Evolutionary conservation across 2,113 vertebrate species (phyloP), one percentile per base, ranked within the genome.

Genomic region (Ophthalmolycus amberensis): DNA sequence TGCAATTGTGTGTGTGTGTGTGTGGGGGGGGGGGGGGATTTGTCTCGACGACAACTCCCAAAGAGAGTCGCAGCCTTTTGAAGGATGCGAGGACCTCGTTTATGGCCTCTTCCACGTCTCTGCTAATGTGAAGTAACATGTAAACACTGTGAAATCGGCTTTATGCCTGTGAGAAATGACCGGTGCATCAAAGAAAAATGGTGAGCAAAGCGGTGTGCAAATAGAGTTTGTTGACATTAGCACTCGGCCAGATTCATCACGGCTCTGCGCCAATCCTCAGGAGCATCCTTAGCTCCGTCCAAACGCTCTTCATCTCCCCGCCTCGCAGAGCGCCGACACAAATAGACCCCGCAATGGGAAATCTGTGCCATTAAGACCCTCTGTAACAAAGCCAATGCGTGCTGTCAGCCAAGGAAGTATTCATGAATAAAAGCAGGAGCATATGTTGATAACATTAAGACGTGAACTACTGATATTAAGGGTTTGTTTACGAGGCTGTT

Each of bases 251-350:
- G 75, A 82, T 89, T 84, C 71, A 89, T 88, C 75, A 82, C 63
- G 34, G 58, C 84, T 62, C 84, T 5, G 66, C 79, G 71, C 77
- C 85, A 90, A 89, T 92, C 81, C 89, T 91, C 85, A 68, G 79
- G 88, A 91, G 89, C 82, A 82, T 88, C 86, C 58, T 91, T 69
- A 63, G 37, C 82, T 64, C 70, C 71, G 29, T 71, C 73, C 83
- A 76, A 85, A 85, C 0, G 9, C 77, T 80, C 77, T 85, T 85
- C 75, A 81, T 90, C 88, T 85, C 46, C 70, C 64, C 34, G 75
- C 68, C 59, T 83, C 44, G 27, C 66, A 1, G 62, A 66, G 68
- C 40, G 79, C 84, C 64, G 79, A 83, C 84, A 82, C 79, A 86
- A 89, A 88, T 81, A 75, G 80, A 84, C 82, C 70, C 69, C 29